Evolutionary conservation across 2,888 invertebrate species (phyloP), one percentile per base, ranked within the genome.

Genomic region (Tetranychus piercei): DNA sequence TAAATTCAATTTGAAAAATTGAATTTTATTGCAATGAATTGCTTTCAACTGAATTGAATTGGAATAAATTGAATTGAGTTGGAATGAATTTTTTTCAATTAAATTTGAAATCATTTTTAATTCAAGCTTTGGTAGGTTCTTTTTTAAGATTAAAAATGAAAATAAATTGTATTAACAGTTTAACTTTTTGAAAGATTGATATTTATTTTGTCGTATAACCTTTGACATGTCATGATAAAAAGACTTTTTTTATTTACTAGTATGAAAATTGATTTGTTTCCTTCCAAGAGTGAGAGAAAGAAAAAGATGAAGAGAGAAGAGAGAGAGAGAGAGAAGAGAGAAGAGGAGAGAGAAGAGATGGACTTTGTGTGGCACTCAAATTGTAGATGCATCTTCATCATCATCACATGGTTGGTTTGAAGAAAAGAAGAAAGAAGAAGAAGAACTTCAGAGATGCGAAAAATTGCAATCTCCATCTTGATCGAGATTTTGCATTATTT

Each of bases 261-360:
- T 20, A 23, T 11, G 22, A 23, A 20, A 23, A 69, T 20, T 69
- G 69, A 23, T 69, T 23, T 20, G 69, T 69, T 69, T 69, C 11
- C 34, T 20, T 20, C 11, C 22, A 22, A 20, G 11, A 23, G 69
- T 22, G 69, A 23, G 20, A 20, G 44, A 72, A 44, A 72, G 20
- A 15, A 20, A 18, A 43, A 34, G 9, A 23, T 23, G 71, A 71
- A 11, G 1, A n/a, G 6, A 20, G 11, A n/a, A 11, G 43, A 45
- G 72, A 72, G 44, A 72, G 43, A 72, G 72, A 72, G 44, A 71
- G 43, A 71, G 71, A 44, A 43, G 44, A 71, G 34, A 71, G 71
- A 44, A n/a, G 15, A 23, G 18, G 71, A 11, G n/a, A 44, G 23
- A n/a, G 71, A 43, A 71, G 69, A 23, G 69, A 69, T 9, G n/a